Evolutionary conservation across 2,113 vertebrate genomes (phyloP), one percentile per base, ranked within the genome.

Genomic region (Okapia johnstoni): DNA sequence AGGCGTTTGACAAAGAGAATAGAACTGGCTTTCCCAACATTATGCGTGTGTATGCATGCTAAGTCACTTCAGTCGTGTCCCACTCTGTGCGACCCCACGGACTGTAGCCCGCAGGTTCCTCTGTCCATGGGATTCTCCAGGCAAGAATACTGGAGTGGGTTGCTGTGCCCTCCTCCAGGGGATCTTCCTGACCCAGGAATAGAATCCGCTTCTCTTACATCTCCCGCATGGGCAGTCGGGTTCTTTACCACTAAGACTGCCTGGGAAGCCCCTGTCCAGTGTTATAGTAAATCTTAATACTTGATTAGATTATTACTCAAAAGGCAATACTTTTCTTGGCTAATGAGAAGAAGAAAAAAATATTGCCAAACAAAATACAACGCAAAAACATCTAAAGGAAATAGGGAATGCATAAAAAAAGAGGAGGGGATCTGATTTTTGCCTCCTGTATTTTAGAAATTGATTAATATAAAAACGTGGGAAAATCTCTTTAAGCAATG

Each of bases 321-420:
- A 61, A 80, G 10, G 61, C 30, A 93, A 61, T 77, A 63, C 15
- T 90, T 89, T 80, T 48, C 83, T 94, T 61, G 28, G 46, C 13
- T 92, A 70, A 90, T 6, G 8, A 93, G 7, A 87, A 90, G 93
- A 86, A 66, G 26, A 91, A 52, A 85, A 80, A 86, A 66, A 43
- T n/a, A 77, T 63, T 85, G 85, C 40, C 90, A 85, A 97, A 88
- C 28, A 90, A 94, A 70, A 94, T 70, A 80, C 3, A 87, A 85
- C 55, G 57, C 54, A 96, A 77, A 89, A 85, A 79, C 21, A 92
- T 33, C 43, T 86, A 79, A 86, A 85, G 60, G 48, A 79, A 96
- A 83, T 25, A 70, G 43, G 9, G 15, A 95, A 73, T 48, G 4
- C 17, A 79, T 40, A 25, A 77, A 66, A 95, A 81, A 54, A 54